phyloP scores from a whole-genome alignment of 2,888 invertebrate species.

The Hofmannophila pseudospretella region DNA sequence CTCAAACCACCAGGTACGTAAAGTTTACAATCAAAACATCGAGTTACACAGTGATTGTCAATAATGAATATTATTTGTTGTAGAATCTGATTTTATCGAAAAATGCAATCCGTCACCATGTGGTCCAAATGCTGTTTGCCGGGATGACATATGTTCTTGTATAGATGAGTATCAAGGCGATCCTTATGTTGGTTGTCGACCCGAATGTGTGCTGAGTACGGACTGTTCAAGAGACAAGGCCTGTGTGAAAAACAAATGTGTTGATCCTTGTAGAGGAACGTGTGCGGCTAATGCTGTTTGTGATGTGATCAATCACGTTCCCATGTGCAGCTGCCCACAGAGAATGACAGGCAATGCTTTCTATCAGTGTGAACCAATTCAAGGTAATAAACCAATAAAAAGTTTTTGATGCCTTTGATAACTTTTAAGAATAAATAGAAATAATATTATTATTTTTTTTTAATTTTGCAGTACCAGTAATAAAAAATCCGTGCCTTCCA shows the following conservation, averaged over 20 bases:
- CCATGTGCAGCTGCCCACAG: conserved; percentile 83
- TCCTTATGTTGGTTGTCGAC: conserved; percentile 82
- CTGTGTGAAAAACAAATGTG: conserved; percentile 82
- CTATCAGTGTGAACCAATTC: conserved; percentile 76
- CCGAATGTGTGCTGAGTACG: conserved; percentile 82
- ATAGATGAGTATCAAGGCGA: conserved; percentile 81
- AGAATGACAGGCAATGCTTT: conserved; percentile 84
- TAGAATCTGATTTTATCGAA: conserved; percentile 25
- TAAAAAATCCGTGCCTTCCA: conserved; percentile 81
- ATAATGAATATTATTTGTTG: conserved; percentile 13
- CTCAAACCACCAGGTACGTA: conserved; percentile 59
- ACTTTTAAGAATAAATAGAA: too few species aligned
- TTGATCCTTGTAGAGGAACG: conserved; percentile 83
- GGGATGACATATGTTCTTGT: conserved; percentile 79
- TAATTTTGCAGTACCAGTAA: conserved; percentile 44
- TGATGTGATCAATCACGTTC: conserved; percentile 84
- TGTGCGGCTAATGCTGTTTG: conserved; percentile 85
- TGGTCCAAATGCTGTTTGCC: conserved; percentile 79
- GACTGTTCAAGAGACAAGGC: conserved; percentile 82
- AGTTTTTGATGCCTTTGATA: not conserved
- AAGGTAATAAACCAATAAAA: conserved; percentile 37
- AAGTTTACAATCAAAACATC: not conserved
- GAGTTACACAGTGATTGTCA: not conserved
- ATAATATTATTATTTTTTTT: too few species aligned
- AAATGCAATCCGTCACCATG: conserved; percentile 82